Base-by-base conservation (phyloP, 2,797 vertebrate species). In the Pipistrellus pygmaeus region DNA sequence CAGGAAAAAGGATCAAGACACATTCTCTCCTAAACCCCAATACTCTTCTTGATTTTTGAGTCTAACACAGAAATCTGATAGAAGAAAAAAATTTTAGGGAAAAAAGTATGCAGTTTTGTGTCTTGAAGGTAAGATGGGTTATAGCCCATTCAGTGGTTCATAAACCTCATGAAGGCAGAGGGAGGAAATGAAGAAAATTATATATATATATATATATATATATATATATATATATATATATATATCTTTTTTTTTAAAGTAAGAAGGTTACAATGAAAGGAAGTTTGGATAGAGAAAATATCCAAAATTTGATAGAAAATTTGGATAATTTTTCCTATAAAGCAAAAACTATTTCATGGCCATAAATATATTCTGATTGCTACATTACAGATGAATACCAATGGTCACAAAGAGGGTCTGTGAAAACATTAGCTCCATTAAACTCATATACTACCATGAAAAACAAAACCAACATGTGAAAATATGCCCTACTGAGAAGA, bases 301-400 rank as follows among this genome's bases (percentile, higher is more conserved):
- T 20, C 20, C 38, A 83, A 57, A 73, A 82, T 60, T 73, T 73
- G 25, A 82, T 15, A 73, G 78, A 82, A 72, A 88, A 55, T 88
- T 88, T 68, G 17, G 18, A 57, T n/a, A 82, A 4, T 23, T 75
- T 75, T 91, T 91, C 30, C 73, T 57, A 83, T 23, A 51, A 64
- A 83, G 51, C n/a, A 82, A 83, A 95, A 89, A n/a, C 23, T 68
- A 68, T 86, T 78, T 89, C 51, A 48, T 55, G 62, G 76, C 23
- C 51, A 95, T 44, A 91, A 68, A 93, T 85, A 82, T 25, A 94
- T 91, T 88, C 46, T 91, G 27, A 91, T 80, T 75, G 53, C 20
- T 88, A 82, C 9, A 32, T 83, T 93, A 89, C 21, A 91, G 83
- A 94, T 78, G 35, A 78, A 71, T 91, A 86, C 20, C 5, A 81